Evolutionary conservation across 2,113 vertebrate genomes (phyloP).

Genomic region (Pleuronectes platessa): DNA sequence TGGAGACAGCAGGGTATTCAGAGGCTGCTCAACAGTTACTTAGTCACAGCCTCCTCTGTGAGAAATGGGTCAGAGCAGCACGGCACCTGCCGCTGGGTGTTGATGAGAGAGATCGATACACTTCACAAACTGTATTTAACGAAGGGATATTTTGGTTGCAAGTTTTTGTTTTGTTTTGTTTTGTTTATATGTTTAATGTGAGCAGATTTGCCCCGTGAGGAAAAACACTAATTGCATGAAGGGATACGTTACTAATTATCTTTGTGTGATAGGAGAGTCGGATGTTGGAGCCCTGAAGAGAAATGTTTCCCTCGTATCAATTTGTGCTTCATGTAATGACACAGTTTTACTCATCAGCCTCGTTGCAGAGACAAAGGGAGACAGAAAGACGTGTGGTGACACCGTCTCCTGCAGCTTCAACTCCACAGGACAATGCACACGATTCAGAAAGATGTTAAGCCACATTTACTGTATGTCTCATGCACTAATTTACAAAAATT

Average conservation of each 20-base stretch:
- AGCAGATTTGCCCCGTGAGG: not conserved
- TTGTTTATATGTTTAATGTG: not conserved
- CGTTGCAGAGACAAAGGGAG: not conserved
- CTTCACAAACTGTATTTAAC: slow-evolving; percentile 12
- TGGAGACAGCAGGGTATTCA: slow-evolving; percentile 28
- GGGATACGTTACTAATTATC: not conserved
- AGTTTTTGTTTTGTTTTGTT: too few species aligned
- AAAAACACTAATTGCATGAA: not conserved
- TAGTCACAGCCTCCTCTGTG: slow-evolving; percentile 45
- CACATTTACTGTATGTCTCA: not conserved
- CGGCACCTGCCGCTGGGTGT: slow-evolving; percentile 37
- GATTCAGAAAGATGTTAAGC: not conserved
- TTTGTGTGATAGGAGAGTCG: not conserved
- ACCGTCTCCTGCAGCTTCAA: not conserved
- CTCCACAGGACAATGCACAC: not conserved
- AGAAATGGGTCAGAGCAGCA: slow-evolving; percentile 64
- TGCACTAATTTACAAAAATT: not conserved
- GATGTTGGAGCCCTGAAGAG: not conserved
- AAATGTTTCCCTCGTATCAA: not conserved
- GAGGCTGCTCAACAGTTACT: slow-evolving; percentile 54
- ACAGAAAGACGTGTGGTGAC: not conserved
- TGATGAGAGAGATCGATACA: slow-evolving; percentile 33
- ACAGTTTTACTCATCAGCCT: not conserved
- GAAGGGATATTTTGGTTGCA: not conserved
- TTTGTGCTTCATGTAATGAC: not conserved